phyloP scores from a whole-genome alignment of 2,888 invertebrate genomes.

The Microplitis deprimator region DNA sequence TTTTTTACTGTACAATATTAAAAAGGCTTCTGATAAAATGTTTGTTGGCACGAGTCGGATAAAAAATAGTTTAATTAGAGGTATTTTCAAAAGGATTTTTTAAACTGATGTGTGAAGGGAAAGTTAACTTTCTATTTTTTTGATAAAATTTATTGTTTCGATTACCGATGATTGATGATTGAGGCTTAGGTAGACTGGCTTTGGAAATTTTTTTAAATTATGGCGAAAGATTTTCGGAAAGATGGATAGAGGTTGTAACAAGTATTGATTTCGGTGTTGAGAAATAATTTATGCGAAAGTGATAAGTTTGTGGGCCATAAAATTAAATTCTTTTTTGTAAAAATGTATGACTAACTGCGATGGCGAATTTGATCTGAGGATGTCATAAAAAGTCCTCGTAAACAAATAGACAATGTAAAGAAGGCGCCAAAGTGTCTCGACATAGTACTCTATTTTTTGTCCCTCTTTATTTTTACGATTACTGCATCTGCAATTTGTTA shows the following conservation, averaged over 20 bases:
- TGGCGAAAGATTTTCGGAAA: neutral
- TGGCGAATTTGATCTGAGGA: neutral
- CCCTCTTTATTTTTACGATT: conserved; percentile 6
- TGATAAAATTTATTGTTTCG: neutral
- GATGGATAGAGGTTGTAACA: neutral
- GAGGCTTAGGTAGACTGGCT: no score
- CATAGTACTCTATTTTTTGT: conserved; percentile 19
- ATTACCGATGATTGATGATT: neutral
- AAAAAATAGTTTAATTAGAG: conserved; percentile 5
- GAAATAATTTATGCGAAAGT: neutral
- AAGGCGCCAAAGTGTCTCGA: conserved; percentile 26
- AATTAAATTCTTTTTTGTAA: neutral
- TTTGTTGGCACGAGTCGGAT: conserved; percentile 17
- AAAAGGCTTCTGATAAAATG: conserved; percentile 36
- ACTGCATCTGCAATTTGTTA: neutral
- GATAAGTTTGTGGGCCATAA: neutral
- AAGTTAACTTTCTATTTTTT: neutral
- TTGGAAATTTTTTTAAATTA: no score
- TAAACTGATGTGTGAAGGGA: neutral
- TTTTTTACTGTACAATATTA: conserved; percentile 1
- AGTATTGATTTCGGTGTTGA: neutral
- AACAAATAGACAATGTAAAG: conserved; percentile 16
- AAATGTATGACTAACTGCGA: neutral
- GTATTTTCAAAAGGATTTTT: neutral
- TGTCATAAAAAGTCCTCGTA: conserved; percentile 39